A percentile compares a stretch with the other conserved stretches of the same genome.
Evolutionary conservation across 2,797 vertebrate species (phyloP).

Genomic region (Spatula clypeata): DNA sequence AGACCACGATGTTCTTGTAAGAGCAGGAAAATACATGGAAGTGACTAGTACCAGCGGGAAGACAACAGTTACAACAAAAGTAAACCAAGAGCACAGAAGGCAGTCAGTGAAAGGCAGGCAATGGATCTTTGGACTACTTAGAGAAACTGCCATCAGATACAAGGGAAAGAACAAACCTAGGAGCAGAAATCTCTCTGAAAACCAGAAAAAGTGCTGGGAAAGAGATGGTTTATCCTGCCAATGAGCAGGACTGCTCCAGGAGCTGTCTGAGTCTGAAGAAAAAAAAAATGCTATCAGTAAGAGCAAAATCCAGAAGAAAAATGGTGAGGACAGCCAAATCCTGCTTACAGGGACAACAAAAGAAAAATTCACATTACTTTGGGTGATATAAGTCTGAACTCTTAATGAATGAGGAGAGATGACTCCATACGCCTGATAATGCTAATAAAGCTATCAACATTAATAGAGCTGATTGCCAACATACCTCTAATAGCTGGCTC

Average conservation of each 20-base stretch:
- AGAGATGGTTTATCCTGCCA: not conserved
- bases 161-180: not conserved
- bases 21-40: not conserved
- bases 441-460: not conserved
- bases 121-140: not conserved
- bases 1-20: not conserved
- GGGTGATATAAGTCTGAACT: not conserved
- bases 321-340: not conserved
- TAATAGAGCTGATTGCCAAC: not conserved
- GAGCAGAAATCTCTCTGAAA: not conserved
- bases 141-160: not conserved
- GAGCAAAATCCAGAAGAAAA: not conserved
- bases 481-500: conserved; percentile 97
- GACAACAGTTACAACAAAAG: not conserved
- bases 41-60: not conserved
- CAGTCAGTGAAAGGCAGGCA: not conserved
- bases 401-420: not conserved
- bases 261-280: not conserved
- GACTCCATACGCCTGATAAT: not conserved
- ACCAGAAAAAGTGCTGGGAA: not conserved
- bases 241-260: not conserved
- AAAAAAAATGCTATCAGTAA: not conserved
- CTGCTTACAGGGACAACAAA: not conserved
- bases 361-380: not conserved
- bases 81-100: not conserved